A percentile compares a stretch with the other conserved stretches of the same genome.
Conservation (phyloP, 2,888 invertebrate genomes). For the Pachymerium ferrugineum region DNA sequence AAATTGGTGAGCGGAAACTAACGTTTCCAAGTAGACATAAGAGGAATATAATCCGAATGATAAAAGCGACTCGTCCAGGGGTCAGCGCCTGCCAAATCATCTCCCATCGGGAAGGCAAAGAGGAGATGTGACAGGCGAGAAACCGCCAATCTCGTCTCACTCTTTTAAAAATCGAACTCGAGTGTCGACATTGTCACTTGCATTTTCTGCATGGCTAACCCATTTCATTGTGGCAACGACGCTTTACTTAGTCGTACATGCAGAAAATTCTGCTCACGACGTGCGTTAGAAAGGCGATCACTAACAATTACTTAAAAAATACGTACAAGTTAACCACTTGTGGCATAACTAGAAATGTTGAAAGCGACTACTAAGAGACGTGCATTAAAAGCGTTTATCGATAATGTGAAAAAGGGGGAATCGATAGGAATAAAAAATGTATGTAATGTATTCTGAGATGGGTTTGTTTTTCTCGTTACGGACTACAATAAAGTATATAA, state of each 20-base stretch:
- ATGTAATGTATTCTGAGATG: too few species aligned
- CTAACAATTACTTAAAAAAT: too few species aligned
- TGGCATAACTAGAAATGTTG: too few species aligned
- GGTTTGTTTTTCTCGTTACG: too few species aligned
- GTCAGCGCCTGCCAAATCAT: slow-evolving; percentile 6
- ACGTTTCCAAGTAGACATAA: neutral
- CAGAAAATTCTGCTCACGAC: too few species aligned
- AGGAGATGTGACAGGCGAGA: neutral
- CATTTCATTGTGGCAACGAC: neutral
- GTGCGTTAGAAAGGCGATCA: too few species aligned
- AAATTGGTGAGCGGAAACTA: neutral
- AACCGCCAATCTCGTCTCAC: neutral
- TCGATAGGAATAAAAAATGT: too few species aligned
- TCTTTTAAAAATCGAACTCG: neutral
- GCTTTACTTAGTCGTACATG: neutral
- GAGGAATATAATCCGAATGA: neutral
- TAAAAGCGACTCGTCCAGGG: neutral
- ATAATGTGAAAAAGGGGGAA: too few species aligned
- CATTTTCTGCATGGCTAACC: neutral
- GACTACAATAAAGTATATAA: too few species aligned
- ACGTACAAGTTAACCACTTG: too few species aligned
- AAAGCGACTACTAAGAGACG: too few species aligned
- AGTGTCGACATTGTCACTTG: slow-evolving; percentile 1
- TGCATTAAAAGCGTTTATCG: too few species aligned
- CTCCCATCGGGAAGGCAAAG: neutral